Base-by-base conservation (phyloP, 2,797 vertebrate species). In the Hoplostethus mediterraneus region DNA sequence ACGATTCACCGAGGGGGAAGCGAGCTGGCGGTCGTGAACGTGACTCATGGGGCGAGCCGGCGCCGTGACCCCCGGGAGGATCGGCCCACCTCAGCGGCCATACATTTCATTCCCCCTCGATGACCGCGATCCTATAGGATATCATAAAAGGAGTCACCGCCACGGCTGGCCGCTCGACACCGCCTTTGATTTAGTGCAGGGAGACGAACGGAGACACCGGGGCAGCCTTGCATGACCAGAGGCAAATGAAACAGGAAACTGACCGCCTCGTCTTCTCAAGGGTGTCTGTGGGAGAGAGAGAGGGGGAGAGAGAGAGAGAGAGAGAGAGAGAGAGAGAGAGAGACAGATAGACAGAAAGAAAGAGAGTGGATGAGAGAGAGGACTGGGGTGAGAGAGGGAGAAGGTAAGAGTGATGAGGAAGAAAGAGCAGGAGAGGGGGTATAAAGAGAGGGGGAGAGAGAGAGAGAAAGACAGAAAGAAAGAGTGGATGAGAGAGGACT, bases 121-220 rank as follows among this genome's bases (percentile, higher is more conserved):
- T 65, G 80, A 71, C 73, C 49, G 44, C 55, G 71, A 66, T 76
- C 83, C 82, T 82, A 77, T 81, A 84, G 84, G 81, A 80, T 21
- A 79, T 79, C 83, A 84, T 87, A 86, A 89, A 87, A 73, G 80
- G 90, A 91, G 90, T 93, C 90, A 92, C 88, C 86, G 87, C 83
- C 60, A 91, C 55, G 87, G 85, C 81, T 86, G 66, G 83, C 36
- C 52, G 83, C 81, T 11, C 67, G 1, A 56, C 79, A 36, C 74
- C 2, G 36, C 2, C 82, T 82, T 61, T 92, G 90, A 91, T 92
- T 91, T 90, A 92, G 83, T 54, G 78, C 73, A 2, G 63, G 21
- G 71, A 84, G 84, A 75, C 25, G 69, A 53, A 25, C 73, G 21
- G 73, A 80, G 88, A 87, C 77, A 73, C 53, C 17, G 70, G 45